Percentiles rank a stretch among this genome's conserved stretches.
These are phyloP conservation scores for Eurystomus gularis DNA, from an alignment of 2,113 vertebrate species.

Conservation along the genomic window DNA sequence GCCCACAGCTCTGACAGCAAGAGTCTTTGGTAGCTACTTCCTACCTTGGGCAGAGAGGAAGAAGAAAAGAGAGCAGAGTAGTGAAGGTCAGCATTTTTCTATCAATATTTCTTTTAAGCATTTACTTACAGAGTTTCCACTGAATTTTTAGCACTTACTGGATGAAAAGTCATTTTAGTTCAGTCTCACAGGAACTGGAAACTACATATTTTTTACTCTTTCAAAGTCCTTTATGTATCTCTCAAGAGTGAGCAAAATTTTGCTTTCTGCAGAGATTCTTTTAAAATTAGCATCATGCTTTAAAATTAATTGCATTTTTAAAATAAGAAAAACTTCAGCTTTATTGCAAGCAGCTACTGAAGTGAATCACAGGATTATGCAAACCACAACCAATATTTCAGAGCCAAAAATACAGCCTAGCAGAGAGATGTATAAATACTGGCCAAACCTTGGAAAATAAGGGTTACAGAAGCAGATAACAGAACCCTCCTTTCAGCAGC, in stretches of 20 bases:
- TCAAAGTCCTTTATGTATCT: background rate
- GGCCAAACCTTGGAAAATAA: background rate
- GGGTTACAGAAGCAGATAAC: constrained; percentile 23
- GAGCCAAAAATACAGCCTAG: constrained; percentile 45
- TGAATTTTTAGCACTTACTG: background rate
- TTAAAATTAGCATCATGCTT: background rate
- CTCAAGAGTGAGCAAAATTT: background rate
- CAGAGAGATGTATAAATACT: background rate
- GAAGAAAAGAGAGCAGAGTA: background rate
- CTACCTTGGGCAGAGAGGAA: background rate
- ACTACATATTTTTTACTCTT: background rate
- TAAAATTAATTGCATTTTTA: constrained; percentile 39
- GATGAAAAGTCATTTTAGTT: background rate
- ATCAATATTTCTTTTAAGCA: background rate
- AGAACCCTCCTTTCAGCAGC: constrained; percentile 14
- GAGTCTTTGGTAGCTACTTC: background rate
- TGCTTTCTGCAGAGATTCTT: background rate
- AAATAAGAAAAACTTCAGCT: background rate
- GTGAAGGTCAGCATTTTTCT: background rate
- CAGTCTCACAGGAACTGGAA: background rate
- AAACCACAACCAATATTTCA: constrained; percentile 27
- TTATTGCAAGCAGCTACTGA: constrained; percentile 4
- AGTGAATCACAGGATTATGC: constrained; percentile 9
- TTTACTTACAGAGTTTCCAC: background rate
- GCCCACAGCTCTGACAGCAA: background rate